Evolutionary conservation across 1,140 invertebrate species (phyloP).

Genomic region (Phenacoccus solenopsis): DNA sequence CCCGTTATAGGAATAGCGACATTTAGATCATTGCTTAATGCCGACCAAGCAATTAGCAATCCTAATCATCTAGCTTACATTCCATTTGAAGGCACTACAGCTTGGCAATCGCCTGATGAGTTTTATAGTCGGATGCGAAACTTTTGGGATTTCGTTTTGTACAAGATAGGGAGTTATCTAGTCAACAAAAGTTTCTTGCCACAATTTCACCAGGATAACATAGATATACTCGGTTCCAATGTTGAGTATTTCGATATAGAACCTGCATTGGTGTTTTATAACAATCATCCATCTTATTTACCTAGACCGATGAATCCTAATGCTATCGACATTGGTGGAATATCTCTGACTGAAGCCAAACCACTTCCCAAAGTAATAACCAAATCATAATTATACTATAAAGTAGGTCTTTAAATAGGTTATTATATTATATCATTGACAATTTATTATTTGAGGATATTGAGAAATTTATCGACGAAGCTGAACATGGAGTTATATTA

Average conservation of each 20-base stretch:
- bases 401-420: too few relatives aligned
- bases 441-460: constrained; percentile 24
- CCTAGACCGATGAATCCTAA: constrained; percentile 37
- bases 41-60: neutral
- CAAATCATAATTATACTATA: too few relatives aligned
- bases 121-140: neutral
- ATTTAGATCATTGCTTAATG: neutral
- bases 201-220: neutral
- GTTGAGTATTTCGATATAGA: neutral
- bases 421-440: too few relatives aligned
- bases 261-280: neutral
- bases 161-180: neutral
- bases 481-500: constrained; percentile 47
- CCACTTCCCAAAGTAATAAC: neutral
- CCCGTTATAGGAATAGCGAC: neutral
- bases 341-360: constrained; percentile 31
- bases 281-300: neutral
- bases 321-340: constrained; percentile 43
- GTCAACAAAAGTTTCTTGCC: neutral
- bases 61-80: constrained; percentile 35
- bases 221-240: neutral
- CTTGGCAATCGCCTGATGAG: neutral
- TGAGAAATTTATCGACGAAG: constrained; percentile 24
- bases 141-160: neutral
- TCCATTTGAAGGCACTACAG: constrained; percentile 32